A percentile compares a stretch with the other conserved stretches of the same genome.
Evolutionary conservation across 1,140 invertebrate species (phyloP).

Genomic region (Amphibalanus amphitrite): DNA sequence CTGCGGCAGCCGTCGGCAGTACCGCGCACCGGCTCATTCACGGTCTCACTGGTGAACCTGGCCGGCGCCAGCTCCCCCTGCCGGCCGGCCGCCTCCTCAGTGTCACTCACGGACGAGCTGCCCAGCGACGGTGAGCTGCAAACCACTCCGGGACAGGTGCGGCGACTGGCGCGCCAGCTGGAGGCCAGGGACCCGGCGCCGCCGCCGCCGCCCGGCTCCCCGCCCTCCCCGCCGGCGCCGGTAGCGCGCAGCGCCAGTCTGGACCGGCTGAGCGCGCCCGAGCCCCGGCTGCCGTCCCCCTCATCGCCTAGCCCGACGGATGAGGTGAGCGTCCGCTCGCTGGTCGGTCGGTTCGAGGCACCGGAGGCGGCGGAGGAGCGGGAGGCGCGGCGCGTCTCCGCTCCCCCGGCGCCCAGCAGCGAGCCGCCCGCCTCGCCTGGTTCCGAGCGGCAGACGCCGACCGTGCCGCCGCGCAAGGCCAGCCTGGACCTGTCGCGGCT

Average conservation of each 20-base stretch:
- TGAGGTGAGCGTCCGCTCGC: not conserved
- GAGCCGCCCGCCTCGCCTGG: not conserved
- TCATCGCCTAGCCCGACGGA: not conserved
- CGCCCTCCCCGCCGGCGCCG: not conserved
- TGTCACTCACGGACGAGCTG: not conserved
- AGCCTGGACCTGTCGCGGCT: not conserved
- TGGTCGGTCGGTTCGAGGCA: not conserved
- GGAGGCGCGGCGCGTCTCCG: not conserved
- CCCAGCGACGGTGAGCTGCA: not conserved
- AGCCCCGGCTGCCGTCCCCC: not conserved
- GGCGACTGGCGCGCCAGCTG: not conserved
- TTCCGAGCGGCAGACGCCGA: not conserved
- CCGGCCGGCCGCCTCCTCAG: not conserved
- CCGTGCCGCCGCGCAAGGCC: not conserved
- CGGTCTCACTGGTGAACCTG: not conserved
- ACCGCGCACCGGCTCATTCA: not conserved
- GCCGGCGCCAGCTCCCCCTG: not conserved
- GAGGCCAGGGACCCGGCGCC: not conserved
- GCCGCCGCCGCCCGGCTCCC: not conserved
- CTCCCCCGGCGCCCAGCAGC: not conserved
- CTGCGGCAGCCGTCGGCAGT: not conserved
- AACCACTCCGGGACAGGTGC: not conserved
- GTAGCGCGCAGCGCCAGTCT: not conserved
- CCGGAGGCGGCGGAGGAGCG: not conserved
- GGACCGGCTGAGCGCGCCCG: not conserved